phyloP scores from a whole-genome alignment of 1,140 invertebrate genomes.

The Papilio helenus region DNA sequence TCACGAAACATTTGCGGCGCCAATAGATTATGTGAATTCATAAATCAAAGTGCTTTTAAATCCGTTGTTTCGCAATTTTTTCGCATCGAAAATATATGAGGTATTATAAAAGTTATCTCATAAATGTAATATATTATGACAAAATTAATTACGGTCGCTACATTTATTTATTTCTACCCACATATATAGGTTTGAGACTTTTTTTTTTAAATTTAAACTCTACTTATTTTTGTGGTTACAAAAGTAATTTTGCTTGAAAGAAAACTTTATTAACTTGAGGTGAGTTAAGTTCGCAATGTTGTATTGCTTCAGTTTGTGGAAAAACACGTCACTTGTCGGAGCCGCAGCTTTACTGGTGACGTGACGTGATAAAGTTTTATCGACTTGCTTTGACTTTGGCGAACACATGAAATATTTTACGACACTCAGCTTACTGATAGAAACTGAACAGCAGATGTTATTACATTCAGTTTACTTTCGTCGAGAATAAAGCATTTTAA shows the following conservation, averaged over 20 bases:
- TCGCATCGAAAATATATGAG: not conserved
- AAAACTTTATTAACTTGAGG: not conserved
- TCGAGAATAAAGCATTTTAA: not conserved
- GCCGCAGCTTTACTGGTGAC: not conserved
- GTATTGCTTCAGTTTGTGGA: not conserved
- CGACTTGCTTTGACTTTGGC: not conserved
- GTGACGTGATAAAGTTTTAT: slow-evolving; percentile 6
- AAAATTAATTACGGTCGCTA: not conserved
- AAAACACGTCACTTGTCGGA: not conserved
- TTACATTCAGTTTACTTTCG: not conserved
- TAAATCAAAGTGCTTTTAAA: slow-evolving; percentile 4
- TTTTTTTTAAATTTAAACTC: not conserved
- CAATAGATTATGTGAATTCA: not conserved
- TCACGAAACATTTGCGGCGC: not conserved
- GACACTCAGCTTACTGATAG: not conserved
- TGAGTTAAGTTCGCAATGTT: not conserved
- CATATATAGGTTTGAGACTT: no score
- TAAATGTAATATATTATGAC: not conserved
- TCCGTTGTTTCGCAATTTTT: not conserved
- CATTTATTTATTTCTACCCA: no score
- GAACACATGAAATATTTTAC: not conserved
- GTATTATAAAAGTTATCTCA: not conserved
- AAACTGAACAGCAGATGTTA: not conserved
- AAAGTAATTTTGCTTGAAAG: not conserved
- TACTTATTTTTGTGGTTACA: not conserved